Evolutionary conservation across 1,140 invertebrate genomes (phyloP).

Genomic region (Camponotus vicinus): DNA sequence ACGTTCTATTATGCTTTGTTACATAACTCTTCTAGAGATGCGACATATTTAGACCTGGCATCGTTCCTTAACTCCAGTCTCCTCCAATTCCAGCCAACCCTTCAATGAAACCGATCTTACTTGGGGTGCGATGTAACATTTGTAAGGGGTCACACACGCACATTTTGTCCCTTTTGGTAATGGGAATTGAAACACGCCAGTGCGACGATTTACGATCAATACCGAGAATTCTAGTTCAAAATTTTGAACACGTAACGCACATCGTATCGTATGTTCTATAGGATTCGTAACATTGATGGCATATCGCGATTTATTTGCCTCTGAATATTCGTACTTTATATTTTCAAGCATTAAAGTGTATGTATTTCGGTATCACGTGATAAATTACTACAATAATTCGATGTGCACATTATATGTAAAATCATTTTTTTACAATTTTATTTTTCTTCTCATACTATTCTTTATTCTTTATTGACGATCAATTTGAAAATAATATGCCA

Average conservation of each 20-base stretch:
- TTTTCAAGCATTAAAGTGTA: background rate
- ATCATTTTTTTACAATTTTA: background rate
- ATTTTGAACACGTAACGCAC: slow-evolving; percentile 12
- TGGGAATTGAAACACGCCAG: slow-evolving; percentile 38
- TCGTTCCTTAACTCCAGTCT: slow-evolving; percentile 32
- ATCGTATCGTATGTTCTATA: background rate
- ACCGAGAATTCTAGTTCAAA: background rate
- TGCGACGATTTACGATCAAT: slow-evolving; percentile 27
- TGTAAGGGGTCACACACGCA: slow-evolving; percentile 8
- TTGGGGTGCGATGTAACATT: slow-evolving; percentile 33
- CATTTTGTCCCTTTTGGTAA: slow-evolving; percentile 22
- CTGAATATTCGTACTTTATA: slow-evolving; percentile 10
- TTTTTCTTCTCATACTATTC: background rate
- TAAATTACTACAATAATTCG: background rate
- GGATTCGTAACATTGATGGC: slow-evolving; percentile 5
- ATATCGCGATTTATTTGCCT: slow-evolving; percentile 13
- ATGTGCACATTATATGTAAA: no score
- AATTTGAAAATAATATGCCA: background rate
- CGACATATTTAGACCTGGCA: slow-evolving; percentile 39
- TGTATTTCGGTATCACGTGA: background rate
- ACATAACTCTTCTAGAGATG: background rate
- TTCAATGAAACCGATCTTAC: slow-evolving; percentile 45
- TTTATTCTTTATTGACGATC: background rate
- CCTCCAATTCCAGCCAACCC: slow-evolving; percentile 23
- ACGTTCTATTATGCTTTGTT: slow-evolving; percentile 3